Percentiles rank a stretch among this genome's conserved stretches.
These are phyloP conservation scores for Teleogryllus occipitalis DNA, from an alignment of 1,140 invertebrate genomes.

Conservation along the genomic window DNA sequence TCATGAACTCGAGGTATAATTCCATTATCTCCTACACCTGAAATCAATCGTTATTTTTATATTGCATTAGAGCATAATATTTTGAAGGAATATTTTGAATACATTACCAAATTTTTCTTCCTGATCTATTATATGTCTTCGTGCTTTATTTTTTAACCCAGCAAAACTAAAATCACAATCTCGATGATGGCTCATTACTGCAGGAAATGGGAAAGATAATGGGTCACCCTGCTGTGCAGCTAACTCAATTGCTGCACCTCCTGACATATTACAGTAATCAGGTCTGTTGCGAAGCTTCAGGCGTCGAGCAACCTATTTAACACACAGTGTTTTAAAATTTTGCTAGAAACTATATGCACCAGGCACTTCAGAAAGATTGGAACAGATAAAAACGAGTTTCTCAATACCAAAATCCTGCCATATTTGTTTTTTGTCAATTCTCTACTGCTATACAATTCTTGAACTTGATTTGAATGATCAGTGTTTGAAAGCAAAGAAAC, in stretches of 20 bases:
- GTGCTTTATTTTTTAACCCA: constrained; percentile 54
- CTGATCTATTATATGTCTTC: constrained; percentile 43
- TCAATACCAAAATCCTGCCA: too few species aligned
- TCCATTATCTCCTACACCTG: constrained; percentile 49
- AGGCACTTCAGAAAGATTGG: too few species aligned
- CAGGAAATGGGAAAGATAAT: constrained; percentile 54
- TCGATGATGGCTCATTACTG: constrained; percentile 46
- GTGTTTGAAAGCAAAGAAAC: too few species aligned
- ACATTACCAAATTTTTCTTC: constrained; percentile 46
- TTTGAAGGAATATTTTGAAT: neutral
- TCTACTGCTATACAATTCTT: too few species aligned
- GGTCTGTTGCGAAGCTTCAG: constrained; percentile 74
- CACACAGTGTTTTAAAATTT: too few species aligned
- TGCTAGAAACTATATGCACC: too few species aligned
- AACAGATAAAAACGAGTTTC: too few species aligned
- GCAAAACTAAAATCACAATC: constrained; percentile 83
- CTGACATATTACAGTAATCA: constrained; percentile 61
- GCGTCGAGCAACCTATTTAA: constrained; percentile 61
- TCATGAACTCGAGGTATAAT: constrained; percentile 73
- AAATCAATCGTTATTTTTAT: neutral
- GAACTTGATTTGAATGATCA: too few species aligned
- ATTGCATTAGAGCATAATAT: neutral
- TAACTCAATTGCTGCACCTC: constrained; percentile 78
- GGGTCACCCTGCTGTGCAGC: constrained; percentile 64
- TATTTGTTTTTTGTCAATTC: too few species aligned